These are phyloP conservation scores for Pseudomyrmex cubaensis DNA, from an alignment of 1,140 invertebrate genomes.

Conservation along the genomic window DNA sequence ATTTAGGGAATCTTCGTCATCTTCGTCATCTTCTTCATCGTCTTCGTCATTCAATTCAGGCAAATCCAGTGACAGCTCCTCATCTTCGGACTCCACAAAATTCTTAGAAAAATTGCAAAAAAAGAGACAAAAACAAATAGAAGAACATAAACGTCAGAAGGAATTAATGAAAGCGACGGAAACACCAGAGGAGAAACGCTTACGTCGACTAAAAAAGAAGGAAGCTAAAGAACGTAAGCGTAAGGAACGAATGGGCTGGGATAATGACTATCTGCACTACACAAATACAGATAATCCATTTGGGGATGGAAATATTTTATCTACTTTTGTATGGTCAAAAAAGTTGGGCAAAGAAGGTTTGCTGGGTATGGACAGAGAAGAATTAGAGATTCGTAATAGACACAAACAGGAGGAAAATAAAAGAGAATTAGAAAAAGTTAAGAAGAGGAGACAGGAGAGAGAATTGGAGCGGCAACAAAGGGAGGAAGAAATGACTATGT, in stretches of 20 bases:
- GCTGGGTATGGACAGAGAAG: slow-evolving; percentile 91
- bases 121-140: slow-evolving; percentile 88
- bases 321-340: slow-evolving; percentile 98
- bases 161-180: slow-evolving; percentile 95
- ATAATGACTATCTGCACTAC: slow-evolving; percentile 97
- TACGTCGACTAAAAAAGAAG: slow-evolving; percentile 95
- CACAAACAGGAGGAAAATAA: slow-evolving; percentile 96
- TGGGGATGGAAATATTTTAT: slow-evolving; percentile 96
- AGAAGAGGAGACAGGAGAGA: slow-evolving; percentile 94
- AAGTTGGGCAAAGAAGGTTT: slow-evolving; percentile 98
- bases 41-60: slow-evolving; percentile 70
- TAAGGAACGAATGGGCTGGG: slow-evolving; percentile 97
- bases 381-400: slow-evolving; percentile 94
- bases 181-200: slow-evolving; percentile 97
- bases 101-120: slow-evolving; percentile 90
- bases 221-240: slow-evolving; percentile 95
- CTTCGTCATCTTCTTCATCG: slow-evolving; percentile 66
- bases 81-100: slow-evolving; percentile 88
- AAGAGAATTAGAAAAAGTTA: slow-evolving; percentile 95
- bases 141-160: slow-evolving; percentile 91
- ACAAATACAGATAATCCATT: slow-evolving; percentile 99
- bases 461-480: slow-evolving; percentile 95
- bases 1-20: slow-evolving; percentile 24
- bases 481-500: slow-evolving; percentile 94
- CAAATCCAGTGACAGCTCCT: slow-evolving; percentile 65